These are phyloP conservation scores for Reticulitermes speratus DNA, from an alignment of 1,140 invertebrate species.

Conservation along the genomic window DNA sequence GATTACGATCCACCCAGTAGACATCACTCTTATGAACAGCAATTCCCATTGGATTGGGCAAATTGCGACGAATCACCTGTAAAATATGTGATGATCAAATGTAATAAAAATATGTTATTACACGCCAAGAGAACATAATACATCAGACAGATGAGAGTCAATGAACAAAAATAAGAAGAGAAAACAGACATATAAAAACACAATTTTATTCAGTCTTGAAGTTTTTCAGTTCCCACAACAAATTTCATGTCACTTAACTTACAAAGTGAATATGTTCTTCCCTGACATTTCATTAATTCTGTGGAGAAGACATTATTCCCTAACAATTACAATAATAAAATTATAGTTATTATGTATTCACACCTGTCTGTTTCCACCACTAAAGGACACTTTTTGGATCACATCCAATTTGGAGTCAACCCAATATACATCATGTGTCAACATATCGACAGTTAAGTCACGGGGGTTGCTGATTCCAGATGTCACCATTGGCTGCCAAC, in stretches of 20 bases:
- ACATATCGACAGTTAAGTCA: constrained; percentile 91
- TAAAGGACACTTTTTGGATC: constrained; percentile 85
- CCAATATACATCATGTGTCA: constrained; percentile 96
- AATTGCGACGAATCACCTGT: constrained; percentile 76
- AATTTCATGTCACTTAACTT: too few species aligned
- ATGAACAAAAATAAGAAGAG: neutral
- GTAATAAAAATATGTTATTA: too few species aligned
- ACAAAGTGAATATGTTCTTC: too few species aligned
- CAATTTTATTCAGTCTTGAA: too few species aligned
- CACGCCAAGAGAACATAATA: too few species aligned
- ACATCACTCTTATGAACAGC: constrained; percentile 81
- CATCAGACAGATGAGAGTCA: too few species aligned
- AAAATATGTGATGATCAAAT: constrained; percentile 29
- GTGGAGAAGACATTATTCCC: neutral
- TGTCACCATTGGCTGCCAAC: constrained; percentile 84
- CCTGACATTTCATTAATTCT: neutral
- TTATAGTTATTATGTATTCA: constrained; percentile 29
- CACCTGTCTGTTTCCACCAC: constrained; percentile 70
- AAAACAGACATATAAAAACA: neutral
- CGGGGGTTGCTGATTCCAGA: constrained; percentile 88
- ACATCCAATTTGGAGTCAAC: constrained; percentile 91
- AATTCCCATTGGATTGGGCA: constrained; percentile 94
- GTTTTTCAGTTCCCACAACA: too few species aligned
- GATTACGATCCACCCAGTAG: constrained; percentile 95
- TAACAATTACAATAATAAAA: neutral